phyloP scores from a whole-genome alignment of 2,888 invertebrate genomes.

The Phaonia tiefii region DNA sequence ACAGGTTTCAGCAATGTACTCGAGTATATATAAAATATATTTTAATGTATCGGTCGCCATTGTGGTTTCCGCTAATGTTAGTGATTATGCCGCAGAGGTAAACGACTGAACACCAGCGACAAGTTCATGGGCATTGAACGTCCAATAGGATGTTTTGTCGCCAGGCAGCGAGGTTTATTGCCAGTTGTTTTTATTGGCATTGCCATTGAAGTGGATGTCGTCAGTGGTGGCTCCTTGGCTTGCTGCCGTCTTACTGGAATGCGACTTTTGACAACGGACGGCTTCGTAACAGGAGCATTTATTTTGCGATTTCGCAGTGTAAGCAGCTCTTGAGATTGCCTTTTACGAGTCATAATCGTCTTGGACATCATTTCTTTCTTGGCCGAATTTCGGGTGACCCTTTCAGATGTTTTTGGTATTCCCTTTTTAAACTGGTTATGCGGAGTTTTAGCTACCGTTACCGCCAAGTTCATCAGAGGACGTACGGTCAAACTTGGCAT shows the following conservation, averaged over 20 bases:
- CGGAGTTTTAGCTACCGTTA: too few species aligned
- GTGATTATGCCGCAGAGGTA: background rate
- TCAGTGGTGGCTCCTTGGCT: background rate
- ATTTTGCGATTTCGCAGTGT: background rate
- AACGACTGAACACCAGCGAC: conserved; percentile 16
- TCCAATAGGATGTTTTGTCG: background rate
- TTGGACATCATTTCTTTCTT: conserved; percentile 69
- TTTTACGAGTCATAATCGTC: conserved; percentile 74
- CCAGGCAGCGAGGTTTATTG: background rate
- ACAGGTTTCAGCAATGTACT: too few species aligned
- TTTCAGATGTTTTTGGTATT: conserved; percentile 14
- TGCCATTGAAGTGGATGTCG: background rate
- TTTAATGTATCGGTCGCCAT: too few species aligned
- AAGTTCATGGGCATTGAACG: conserved; percentile 29
- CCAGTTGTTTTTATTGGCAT: background rate
- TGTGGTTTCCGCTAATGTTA: too few species aligned
- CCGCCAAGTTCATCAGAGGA: too few species aligned
- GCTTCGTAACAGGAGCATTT: background rate
- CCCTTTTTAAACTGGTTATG: background rate
- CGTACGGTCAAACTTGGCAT: too few species aligned
- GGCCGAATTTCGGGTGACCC: conserved; percentile 72
- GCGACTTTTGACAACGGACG: conserved; percentile 34
- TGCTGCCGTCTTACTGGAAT: conserved; percentile 43
- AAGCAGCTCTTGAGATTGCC: conserved; percentile 78
- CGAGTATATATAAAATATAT: too few species aligned